These are phyloP conservation scores for Odontothrips loti DNA, from an alignment of 2,888 invertebrate species.

Conservation along the genomic window DNA sequence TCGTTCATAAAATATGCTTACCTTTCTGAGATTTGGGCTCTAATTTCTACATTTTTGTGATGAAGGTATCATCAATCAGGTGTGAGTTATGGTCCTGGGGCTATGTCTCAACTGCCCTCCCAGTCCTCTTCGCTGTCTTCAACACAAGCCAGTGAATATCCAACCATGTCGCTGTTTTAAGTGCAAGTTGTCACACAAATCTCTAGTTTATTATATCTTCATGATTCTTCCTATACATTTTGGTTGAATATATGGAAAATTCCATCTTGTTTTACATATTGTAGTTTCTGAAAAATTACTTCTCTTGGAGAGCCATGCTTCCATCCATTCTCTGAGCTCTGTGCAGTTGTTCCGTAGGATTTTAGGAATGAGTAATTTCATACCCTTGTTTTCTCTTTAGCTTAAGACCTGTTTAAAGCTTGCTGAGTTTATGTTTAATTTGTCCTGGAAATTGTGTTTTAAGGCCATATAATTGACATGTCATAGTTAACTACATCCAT, in stretches of 20 bases:
- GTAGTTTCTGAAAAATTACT: not conserved
- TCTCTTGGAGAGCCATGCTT: no score
- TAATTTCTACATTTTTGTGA: not conserved
- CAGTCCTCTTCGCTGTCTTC: not conserved
- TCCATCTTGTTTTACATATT: not conserved
- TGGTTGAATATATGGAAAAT: not conserved
- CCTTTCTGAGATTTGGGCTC: not conserved
- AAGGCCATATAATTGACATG: no score
- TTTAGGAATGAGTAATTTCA: not conserved
- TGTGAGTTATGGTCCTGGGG: constrained; percentile 16
- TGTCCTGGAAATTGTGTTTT: no score
- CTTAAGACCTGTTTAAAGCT: no score
- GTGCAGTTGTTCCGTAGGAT: not conserved
- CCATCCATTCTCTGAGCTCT: no score
- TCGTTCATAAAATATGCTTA: constrained; percentile 9
- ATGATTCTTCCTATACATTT: not conserved
- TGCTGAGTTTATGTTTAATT: no score
- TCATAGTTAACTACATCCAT: no score
- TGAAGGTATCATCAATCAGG: constrained; percentile 28
- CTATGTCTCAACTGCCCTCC: constrained; percentile 8
- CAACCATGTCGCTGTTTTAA: constrained; percentile 32
- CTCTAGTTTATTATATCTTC: not conserved
- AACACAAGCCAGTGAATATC: constrained; percentile 29
- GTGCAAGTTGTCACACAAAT: not conserved
- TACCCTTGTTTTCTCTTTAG: no score